These are phyloP conservation scores for Tetragonula clypearis DNA, from an alignment of 1,140 invertebrate species.

Conservation along the genomic window DNA sequence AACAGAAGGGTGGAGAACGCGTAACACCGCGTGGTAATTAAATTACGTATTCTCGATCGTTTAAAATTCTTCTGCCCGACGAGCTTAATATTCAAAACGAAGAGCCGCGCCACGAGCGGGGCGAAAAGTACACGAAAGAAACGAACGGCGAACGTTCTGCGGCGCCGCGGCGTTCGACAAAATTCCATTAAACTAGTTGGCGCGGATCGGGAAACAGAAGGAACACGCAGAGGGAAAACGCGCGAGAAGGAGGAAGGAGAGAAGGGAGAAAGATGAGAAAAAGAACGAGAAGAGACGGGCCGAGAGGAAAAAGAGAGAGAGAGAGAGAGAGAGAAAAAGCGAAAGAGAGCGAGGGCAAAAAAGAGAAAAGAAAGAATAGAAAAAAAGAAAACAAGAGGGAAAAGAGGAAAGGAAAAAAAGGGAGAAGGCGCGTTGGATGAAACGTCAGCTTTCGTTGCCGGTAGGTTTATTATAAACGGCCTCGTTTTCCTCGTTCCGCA, in stretches of 20 bases:
- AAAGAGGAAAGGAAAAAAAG: conserved; percentile 16
- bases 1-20: neutral
- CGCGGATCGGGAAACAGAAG: conserved; percentile 54
- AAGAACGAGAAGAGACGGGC: neutral
- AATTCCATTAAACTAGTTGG: conserved; percentile 64
- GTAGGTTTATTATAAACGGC: conserved; percentile 70
- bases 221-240: conserved; percentile 40
- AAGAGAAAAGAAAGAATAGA: conserved; percentile 26
- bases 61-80: conserved; percentile 24
- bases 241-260: conserved; percentile 8
- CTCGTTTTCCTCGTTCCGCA: conserved; percentile 70
- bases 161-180: conserved; percentile 33
- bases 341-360: neutral
- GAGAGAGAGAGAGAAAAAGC: neutral
- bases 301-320: neutral
- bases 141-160: conserved; percentile 1
- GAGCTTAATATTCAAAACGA: conserved; percentile 30
- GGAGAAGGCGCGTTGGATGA: conserved; percentile 41
- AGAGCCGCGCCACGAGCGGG: neutral
- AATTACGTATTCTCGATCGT: conserved; percentile 6
- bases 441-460: conserved; percentile 56
- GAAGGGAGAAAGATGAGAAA: neutral
- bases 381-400: neutral
- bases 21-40: neutral
- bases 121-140: conserved; percentile 26